Conservation (phyloP, 2,797 vertebrate species). For the Lepilemur septentrionalis region DNA sequence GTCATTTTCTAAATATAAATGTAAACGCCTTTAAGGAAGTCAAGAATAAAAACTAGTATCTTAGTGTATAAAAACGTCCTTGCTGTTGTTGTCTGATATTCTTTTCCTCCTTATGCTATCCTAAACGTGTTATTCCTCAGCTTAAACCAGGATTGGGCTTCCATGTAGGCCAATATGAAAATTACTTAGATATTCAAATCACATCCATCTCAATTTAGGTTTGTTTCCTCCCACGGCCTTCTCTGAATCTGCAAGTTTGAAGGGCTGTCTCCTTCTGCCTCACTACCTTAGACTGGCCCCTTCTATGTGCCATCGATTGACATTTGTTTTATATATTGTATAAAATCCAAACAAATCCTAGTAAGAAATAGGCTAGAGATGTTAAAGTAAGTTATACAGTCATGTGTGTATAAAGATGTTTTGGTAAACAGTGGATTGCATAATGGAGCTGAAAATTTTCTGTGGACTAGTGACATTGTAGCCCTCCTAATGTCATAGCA, state of each 20-base stretch:
- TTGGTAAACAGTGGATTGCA: too few relatives aligned
- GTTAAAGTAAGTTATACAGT: background rate
- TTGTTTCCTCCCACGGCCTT: background rate
- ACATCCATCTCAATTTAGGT: accelerated
- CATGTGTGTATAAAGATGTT: background rate
- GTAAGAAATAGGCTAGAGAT: background rate
- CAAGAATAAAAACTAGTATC: background rate
- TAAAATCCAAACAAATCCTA: background rate
- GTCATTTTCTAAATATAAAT: slow-evolving; percentile 74
- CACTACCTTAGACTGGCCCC: background rate
- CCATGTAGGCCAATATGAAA: background rate
- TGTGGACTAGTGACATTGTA: background rate
- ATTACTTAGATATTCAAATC: background rate
- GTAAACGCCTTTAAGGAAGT: slow-evolving; percentile 55
- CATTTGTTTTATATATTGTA: background rate
- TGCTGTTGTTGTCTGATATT: background rate
- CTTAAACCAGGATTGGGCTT: background rate
- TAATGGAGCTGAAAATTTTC: background rate
- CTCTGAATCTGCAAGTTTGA: background rate
- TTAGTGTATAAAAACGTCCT: background rate
- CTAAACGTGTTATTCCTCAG: background rate
- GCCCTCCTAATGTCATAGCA: background rate
- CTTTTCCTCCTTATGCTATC: background rate
- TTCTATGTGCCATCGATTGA: background rate
- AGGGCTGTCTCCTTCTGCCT: background rate